phyloP scores from a whole-genome alignment of 2,797 vertebrate species.

The Catamblyrhynchus diadema region DNA sequence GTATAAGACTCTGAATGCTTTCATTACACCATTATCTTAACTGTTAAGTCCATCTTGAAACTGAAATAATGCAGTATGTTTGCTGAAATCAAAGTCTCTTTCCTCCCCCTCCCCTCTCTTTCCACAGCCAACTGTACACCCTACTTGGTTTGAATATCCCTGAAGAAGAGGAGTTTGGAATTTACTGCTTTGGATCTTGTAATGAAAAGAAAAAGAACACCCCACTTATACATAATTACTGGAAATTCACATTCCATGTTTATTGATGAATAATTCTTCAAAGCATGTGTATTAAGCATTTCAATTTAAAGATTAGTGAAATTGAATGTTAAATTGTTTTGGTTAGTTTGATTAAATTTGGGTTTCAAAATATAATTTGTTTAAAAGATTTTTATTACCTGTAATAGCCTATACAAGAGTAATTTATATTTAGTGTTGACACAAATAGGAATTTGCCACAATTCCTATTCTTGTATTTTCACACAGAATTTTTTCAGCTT shows the following conservation, averaged over 20 bases:
- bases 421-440: conserved; percentile 49
- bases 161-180: conserved; percentile 49
- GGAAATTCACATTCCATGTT: conserved; percentile 23
- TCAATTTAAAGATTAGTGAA: conserved; percentile 55
- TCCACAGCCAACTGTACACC: conserved; percentile 10
- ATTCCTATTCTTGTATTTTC: conserved; percentile 18
- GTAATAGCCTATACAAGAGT: conserved; percentile 45
- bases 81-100: neutral
- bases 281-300: conserved; percentile 24
- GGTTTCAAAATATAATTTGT: conserved; percentile 54
- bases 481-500: conserved; percentile 8
- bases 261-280: conserved; percentile 51
- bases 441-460: conserved; percentile 42
- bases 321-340: conserved; percentile 54
- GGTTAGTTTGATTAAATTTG: conserved; percentile 62
- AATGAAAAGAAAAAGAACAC: neutral
- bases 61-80: neutral
- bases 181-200: conserved; percentile 58
- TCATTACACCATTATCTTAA: neutral
- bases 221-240: conserved; percentile 33
- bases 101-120: neutral
- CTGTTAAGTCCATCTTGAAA: neutral
- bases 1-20: neutral
- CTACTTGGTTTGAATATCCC: conserved; percentile 42
- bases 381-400: conserved; percentile 56